Evolutionary conservation across 2,888 invertebrate genomes (phyloP), one percentile per base, ranked within the genome.

Genomic region (Yponomeuta evonymella): DNA sequence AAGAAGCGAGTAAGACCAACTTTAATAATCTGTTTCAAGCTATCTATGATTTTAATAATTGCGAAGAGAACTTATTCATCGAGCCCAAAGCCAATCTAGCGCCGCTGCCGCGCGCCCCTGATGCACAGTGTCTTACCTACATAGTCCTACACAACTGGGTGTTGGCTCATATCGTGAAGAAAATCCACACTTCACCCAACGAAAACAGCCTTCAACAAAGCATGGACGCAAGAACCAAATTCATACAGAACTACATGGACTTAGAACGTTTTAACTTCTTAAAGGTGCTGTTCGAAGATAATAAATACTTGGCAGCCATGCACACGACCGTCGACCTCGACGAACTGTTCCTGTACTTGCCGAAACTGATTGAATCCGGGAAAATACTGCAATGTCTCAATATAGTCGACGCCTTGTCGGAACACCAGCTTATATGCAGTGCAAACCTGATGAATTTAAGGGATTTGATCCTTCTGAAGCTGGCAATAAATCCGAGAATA

Each of bases 141-240:
- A 89, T 95, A 2, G 93, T 94, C 71, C 88, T 93, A 67, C 93
- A 95, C 74, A 95, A 95, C 77, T 95, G 95, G 95, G 88, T 95
- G 0, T 79, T 95, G 66, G 95, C 95, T 0, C 94, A 95, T 78
- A 91, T 95, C n/a, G 91, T 95, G 43, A 94, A 94, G 76, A 94
- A 94, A 79, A 93, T 95, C 74, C 94, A 95, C 76, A 90, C 93
- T 0, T 88, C 94, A 8, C 86, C 91, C 6, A 91, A 92, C 64
- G 92, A 92, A 70, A 87, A 83, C 70, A 87, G 82, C 70, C 83
- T 93, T 72, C 89, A 90, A 73, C 84, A 93, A 77, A 91, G 91
- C 69, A 91, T 93, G 76, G 94, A 94, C 70, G 90, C 93, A 6
- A 89, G 95, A 23, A 94, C 94, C 0, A 92, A 92, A 76, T 93